Base-by-base conservation (phyloP, 1,140 invertebrate genomes). In the Spodoptera litura region DNA sequence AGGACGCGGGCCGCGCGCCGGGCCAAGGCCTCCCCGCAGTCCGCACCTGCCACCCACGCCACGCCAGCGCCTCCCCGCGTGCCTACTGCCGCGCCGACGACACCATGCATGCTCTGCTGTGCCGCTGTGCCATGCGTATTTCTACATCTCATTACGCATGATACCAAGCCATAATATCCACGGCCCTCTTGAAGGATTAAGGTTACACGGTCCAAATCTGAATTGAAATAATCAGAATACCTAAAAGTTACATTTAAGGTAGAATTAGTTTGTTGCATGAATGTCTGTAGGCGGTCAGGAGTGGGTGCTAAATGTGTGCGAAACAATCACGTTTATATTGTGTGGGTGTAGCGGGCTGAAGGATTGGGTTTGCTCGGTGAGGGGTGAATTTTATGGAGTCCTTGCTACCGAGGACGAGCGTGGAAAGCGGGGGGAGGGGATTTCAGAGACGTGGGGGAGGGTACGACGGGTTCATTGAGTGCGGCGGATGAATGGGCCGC, bases 401-500 rank as follows among this genome's bases (percentile, higher is more conserved):
- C 91, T 94, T 91, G 91, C 59, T 80, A 81, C 71, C 85, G 87
- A 91, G 88, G 90, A 87, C 85, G 81, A 79, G 82, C 73, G 81
- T 49, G 79, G 58, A 51, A 68, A 58, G 77, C 66, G 66, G 73
- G 75, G 73, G 62, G 75, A n/a, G 55, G 74, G 78, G 78, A 66
- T 71, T 52, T 58, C 11, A n/a, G 66, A 64, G 77, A 75, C 75
- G 83, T 62, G 80, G 70, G 62, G 81, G 81, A 79, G 82, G 75
- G 74, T 84, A 85, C 86, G 85, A 83, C 85, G 86, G 81, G 79
- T 94, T 93, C 92, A 94, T 94, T 94, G 89, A 94, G 89, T 78
- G 88, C 91, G 87, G 89, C 90, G 88, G 89, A 93, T 94, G 92
- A 94, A 94, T 94, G 92, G 86, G 85, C 79, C 81, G 85, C 85